Percentiles rank a stretch among this genome's conserved stretches.
phyloP scores from a whole-genome alignment of 2,797 vertebrate genomes.

The Neosilurus hyrtlii region DNA sequence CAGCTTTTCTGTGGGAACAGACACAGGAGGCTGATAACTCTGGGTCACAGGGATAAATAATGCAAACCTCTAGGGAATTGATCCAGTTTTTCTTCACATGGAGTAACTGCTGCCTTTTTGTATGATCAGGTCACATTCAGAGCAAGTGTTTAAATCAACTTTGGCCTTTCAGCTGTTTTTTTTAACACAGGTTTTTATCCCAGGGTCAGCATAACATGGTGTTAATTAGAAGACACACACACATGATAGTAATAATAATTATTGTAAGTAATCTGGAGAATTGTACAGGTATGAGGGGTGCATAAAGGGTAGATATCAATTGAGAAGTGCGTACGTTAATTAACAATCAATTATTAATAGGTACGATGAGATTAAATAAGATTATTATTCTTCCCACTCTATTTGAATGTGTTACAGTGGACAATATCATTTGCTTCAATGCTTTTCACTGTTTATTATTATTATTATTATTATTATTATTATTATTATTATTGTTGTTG shows the following conservation, averaged over 20 bases:
- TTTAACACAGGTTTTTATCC: constrained; percentile 30
- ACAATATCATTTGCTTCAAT: too few relatives aligned
- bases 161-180: constrained; percentile 46
- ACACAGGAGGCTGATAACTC: constrained; percentile 43
- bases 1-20: constrained; percentile 13
- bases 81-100: constrained; percentile 35
- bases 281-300: too few relatives aligned
- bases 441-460: too few relatives aligned
- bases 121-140: constrained; percentile 27
- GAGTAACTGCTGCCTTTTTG: constrained; percentile 27
- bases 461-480: too few relatives aligned
- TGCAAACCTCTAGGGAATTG: constrained; percentile 41
- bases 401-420: too few relatives aligned
- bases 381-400: too few relatives aligned
- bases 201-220: constrained; percentile 12
- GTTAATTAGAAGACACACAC: neutral
- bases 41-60: constrained; percentile 58
- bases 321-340: too few relatives aligned
- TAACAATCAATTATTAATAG: too few relatives aligned
- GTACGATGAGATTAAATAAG: too few relatives aligned
- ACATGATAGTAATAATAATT: too few relatives aligned
- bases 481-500: too few relatives aligned
- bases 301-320: too few relatives aligned
- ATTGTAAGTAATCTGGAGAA: neutral
- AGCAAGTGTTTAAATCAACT: constrained; percentile 51